phyloP scores from a whole-genome alignment of 2,113 vertebrate species.

The Gasterosteus aculeatus region DNA sequence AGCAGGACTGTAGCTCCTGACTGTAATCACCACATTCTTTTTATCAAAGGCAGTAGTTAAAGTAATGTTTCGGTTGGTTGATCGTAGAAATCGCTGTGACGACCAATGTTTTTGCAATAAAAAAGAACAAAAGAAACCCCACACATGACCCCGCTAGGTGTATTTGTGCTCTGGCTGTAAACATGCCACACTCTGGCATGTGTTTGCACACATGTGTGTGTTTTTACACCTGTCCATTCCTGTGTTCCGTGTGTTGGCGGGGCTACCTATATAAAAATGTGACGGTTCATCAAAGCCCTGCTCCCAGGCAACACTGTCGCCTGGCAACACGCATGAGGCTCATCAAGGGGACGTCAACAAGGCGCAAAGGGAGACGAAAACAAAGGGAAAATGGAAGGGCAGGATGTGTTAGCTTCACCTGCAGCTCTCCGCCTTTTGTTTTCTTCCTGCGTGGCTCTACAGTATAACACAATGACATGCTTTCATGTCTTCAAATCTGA shows the following conservation, averaged over 20 bases:
- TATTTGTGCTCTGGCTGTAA: slow-evolving; percentile 2
- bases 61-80: not conserved
- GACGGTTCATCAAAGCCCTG: slow-evolving; percentile 77
- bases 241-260: slow-evolving; percentile 38
- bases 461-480: not conserved
- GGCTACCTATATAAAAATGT: slow-evolving; percentile 57
- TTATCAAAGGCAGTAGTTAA: slow-evolving; percentile 9
- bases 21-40: slow-evolving; percentile 5
- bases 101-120: not conserved
- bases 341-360: slow-evolving; percentile 59
- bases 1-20: slow-evolving; percentile 1
- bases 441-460: not conserved
- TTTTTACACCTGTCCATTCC: slow-evolving; percentile 42
- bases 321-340: slow-evolving; percentile 76
- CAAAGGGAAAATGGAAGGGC: slow-evolving; percentile 46
- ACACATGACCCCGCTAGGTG: not conserved
- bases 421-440: slow-evolving; percentile 14
- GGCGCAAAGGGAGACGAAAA: slow-evolving; percentile 42
- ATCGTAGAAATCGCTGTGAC: too few relatives aligned
- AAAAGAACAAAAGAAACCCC: not conserved
- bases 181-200: slow-evolving; percentile 3
- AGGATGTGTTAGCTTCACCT: slow-evolving; percentile 21
- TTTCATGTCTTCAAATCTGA: slow-evolving; percentile 2
- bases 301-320: slow-evolving; percentile 81
- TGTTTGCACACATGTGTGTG: slow-evolving; percentile 44